phyloP scores from a whole-genome alignment of 1,140 invertebrate genomes.

The Aplysia californica region DNA sequence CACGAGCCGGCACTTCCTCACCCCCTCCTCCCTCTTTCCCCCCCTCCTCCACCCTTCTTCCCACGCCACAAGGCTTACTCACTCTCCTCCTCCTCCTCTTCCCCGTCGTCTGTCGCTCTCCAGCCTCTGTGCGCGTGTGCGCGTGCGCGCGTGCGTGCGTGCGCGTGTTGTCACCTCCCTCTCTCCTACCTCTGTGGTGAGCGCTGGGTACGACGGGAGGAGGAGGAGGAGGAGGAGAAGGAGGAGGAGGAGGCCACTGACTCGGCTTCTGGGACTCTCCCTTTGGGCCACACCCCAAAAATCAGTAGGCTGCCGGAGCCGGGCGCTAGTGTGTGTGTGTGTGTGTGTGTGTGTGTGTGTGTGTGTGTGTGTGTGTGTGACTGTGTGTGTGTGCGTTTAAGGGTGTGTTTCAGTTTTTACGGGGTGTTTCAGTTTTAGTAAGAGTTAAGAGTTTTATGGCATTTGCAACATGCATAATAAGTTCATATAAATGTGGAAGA shows the following conservation, averaged over 20 bases:
- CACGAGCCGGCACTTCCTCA: not conserved
- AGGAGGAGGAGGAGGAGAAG: not conserved
- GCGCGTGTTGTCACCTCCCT: not conserved
- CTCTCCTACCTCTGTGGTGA: not conserved
- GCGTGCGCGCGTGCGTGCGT: not conserved
- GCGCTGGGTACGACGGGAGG: not conserved
- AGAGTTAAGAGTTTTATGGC: no score
- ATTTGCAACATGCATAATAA: no score
- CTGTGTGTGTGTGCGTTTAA: no score
- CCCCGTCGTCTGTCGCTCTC: not conserved
- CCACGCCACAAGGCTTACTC: not conserved
- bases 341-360: no score
- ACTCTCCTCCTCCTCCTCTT: not conserved
- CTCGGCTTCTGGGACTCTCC: no score
- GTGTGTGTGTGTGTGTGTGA: no score
- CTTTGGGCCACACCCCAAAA: no score
- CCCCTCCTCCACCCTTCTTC: not conserved
- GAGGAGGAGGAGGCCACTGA: not conserved
- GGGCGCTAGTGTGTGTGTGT: no score
- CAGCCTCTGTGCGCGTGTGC: not conserved
- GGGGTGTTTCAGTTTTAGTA: no score
- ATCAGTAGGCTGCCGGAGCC: no score
- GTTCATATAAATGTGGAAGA: no score
- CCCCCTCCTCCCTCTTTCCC: slow-evolving; percentile 1
- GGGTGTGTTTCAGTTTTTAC: no score